Conservation (phyloP, 2,797 vertebrate genomes). For the Simalia tracyae region DNA sequence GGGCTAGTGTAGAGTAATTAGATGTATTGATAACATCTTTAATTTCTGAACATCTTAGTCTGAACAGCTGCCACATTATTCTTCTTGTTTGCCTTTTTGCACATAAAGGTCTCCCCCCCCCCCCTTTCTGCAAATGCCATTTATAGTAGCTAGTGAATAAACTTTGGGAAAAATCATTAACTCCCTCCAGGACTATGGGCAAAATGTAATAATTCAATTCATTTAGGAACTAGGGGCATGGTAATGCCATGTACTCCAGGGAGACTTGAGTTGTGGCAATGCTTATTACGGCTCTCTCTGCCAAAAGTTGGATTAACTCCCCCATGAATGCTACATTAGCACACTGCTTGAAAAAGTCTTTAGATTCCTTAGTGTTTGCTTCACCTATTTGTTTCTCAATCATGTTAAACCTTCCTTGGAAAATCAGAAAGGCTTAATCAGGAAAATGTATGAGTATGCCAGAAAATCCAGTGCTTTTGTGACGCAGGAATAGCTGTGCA, state of each 20-base stretch:
- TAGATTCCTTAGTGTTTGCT: slow-evolving; percentile 58
- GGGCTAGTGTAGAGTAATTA: background rate
- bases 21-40: background rate
- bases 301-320: slow-evolving; percentile 18
- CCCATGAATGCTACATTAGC: background rate
- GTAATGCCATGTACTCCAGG: background rate
- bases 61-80: background rate
- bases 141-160: background rate
- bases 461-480: slow-evolving; percentile 51
- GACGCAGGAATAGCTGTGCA: slow-evolving; percentile 49
- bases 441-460: slow-evolving; percentile 11
- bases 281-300: accelerated
- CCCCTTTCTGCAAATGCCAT: background rate
- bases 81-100: background rate
- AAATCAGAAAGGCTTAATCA: slow-evolving; percentile 60
- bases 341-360: slow-evolving; percentile 39
- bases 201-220: background rate
- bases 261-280: background rate
- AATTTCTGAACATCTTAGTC: background rate
- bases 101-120: accelerated
- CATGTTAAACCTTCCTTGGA: slow-evolving; percentile 53
- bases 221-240: background rate
- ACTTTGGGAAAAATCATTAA: background rate
- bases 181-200: background rate
- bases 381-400: slow-evolving; percentile 65